phyloP scores from a whole-genome alignment of 2,797 vertebrate species.

The Acanthurus lineatus region DNA sequence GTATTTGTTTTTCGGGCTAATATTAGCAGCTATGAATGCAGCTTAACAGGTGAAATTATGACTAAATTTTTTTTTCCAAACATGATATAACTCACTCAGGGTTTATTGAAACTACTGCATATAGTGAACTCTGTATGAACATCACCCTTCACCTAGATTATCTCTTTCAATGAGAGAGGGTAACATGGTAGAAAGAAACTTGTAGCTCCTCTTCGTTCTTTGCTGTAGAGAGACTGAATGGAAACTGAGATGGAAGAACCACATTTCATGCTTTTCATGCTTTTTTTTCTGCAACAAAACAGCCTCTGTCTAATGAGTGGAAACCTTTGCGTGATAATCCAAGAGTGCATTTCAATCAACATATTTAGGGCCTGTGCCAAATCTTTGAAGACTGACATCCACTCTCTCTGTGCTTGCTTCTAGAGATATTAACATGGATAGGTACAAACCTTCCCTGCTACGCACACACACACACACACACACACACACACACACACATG shows the following conservation, averaged over 20 bases:
- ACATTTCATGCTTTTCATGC: constrained; percentile 53
- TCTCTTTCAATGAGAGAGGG: background rate
- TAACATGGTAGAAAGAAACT: background rate
- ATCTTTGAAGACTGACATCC: constrained; percentile 67
- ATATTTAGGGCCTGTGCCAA: constrained; percentile 60
- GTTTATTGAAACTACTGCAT: background rate
- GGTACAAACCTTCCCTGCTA: constrained; percentile 8
- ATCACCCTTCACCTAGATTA: background rate
- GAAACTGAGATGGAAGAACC: constrained; percentile 47
- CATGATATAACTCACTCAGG: too few relatives aligned
- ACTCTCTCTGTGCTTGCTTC: constrained; percentile 42
- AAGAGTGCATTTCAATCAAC: constrained; percentile 66
- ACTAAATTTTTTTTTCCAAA: too few relatives aligned
- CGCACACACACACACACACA: constrained; percentile 2
- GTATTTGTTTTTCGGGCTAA: too few relatives aligned
- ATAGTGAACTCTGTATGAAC: too few relatives aligned
- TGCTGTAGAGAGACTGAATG: constrained; percentile 23
- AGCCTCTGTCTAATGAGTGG: constrained; percentile 65
- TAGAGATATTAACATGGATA: constrained; percentile 35
- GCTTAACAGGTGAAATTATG: background rate
- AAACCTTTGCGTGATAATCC: constrained; percentile 71
- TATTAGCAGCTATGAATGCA: background rate
- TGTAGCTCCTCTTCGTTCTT: background rate
- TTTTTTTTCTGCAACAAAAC: constrained; percentile 46
- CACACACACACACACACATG: background rate